Conservation (phyloP, 1,140 invertebrate genomes). For the Muscidifurax raptorellus region DNA sequence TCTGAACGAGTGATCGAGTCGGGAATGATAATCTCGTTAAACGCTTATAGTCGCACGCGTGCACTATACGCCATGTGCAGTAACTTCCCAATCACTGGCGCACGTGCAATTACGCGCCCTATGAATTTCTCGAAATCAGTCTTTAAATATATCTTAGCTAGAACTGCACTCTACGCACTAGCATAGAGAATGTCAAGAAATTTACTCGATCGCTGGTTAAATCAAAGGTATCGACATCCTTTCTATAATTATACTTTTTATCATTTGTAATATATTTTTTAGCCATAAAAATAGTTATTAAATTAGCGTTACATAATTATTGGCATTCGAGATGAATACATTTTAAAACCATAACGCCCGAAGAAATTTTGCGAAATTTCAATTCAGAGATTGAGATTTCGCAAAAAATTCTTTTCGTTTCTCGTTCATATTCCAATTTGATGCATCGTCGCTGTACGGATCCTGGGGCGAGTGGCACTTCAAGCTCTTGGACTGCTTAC, state of each 20-base stretch:
- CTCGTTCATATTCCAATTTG: neutral
- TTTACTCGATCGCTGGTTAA: too few relatives aligned
- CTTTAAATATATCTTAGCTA: neutral
- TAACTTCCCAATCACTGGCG: neutral
- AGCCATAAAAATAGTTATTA: neutral
- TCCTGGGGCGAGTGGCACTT: constrained; percentile 2
- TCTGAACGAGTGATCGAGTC: constrained; percentile 11
- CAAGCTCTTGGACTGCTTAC: constrained; percentile 28
- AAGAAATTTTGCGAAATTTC: neutral
- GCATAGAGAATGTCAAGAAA: too few relatives aligned
- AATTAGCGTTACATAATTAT: neutral
- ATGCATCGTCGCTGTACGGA: neutral
- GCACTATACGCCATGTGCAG: neutral
- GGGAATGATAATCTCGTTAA: constrained; percentile 49
- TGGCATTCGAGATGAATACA: too few relatives aligned
- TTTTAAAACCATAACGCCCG: neutral
- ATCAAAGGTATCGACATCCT: too few relatives aligned
- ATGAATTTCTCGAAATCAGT: neutral
- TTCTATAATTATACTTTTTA: too few relatives aligned
- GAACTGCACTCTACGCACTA: neutral
- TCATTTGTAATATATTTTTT: neutral
- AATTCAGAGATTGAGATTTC: neutral
- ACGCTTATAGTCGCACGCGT: neutral
- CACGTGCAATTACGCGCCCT: neutral
- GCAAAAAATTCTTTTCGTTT: neutral